These are phyloP conservation scores for Agelaius tricolor DNA, from an alignment of 2,113 vertebrate species.

Conservation along the genomic window DNA sequence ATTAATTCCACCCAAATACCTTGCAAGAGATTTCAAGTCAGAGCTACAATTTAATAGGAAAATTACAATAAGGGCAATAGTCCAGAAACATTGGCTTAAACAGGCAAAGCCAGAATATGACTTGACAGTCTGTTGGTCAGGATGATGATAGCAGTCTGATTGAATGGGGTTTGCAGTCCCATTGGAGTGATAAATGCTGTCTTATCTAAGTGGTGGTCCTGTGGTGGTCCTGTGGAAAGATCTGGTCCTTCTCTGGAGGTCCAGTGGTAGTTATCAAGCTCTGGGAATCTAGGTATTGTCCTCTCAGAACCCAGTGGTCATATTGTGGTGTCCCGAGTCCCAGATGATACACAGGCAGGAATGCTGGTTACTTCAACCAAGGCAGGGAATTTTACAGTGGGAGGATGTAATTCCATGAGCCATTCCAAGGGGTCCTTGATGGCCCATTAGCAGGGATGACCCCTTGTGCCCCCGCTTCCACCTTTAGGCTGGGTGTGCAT, in stretches of 20 bases:
- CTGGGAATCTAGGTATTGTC: neutral
- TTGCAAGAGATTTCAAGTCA: neutral
- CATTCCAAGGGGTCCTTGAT: neutral
- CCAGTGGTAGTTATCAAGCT: accelerated
- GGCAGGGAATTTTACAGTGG: accelerated
- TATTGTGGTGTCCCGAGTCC: no score
- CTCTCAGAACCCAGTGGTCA: neutral
- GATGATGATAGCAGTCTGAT: neutral
- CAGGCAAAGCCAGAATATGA: neutral
- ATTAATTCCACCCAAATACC: neutral
- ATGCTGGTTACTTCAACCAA: neutral
- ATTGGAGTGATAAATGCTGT: neutral
- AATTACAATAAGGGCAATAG: neutral
- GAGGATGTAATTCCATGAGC: neutral
- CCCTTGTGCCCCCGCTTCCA: neutral
- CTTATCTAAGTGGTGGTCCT: neutral
- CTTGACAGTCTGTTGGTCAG: neutral
- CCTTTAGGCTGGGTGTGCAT: neutral
- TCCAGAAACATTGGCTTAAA: neutral
- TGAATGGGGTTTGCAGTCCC: neutral
- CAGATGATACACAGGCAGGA: neutral
- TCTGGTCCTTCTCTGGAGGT: neutral
- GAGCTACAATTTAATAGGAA: neutral
- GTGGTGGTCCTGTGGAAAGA: neutral
- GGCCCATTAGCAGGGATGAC: neutral